phyloP scores from a whole-genome alignment of 2,888 invertebrate genomes.

The Stenodema calcarata region DNA sequence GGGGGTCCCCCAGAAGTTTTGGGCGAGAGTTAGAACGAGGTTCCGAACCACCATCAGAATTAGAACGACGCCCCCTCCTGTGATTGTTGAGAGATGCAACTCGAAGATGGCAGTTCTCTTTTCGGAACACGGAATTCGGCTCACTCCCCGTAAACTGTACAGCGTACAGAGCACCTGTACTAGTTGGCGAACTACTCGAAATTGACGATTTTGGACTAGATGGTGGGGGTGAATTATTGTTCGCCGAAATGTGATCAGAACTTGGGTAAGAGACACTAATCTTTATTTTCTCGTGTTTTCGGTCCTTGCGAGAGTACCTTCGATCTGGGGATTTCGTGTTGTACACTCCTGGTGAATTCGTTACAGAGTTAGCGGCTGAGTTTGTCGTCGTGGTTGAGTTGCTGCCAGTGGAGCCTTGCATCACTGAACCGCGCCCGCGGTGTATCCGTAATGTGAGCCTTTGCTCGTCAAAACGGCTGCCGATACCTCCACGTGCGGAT shows the following conservation, averaged over 20 bases:
- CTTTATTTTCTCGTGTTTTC: constrained; percentile 75
- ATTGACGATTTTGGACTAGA: constrained; percentile 49
- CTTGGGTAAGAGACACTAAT: constrained; percentile 87
- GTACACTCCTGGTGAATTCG: constrained; percentile 53
- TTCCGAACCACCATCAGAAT: constrained; percentile 68
- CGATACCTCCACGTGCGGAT: constrained; percentile 66
- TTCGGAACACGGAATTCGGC: constrained; percentile 61
- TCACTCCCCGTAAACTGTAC: constrained; percentile 70
- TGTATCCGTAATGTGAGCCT: constrained; percentile 91
- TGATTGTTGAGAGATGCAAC: constrained; percentile 59
- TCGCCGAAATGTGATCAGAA: constrained; percentile 68
- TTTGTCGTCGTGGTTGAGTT: constrained; percentile 59
- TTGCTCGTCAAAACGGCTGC: constrained; percentile 85
- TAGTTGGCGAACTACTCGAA: constrained; percentile 56
- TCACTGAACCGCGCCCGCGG: constrained; percentile 75
- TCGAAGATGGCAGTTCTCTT: constrained; percentile 60
- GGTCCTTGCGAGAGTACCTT: constrained; percentile 50
- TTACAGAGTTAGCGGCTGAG: constrained; percentile 55
- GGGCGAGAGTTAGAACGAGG: constrained; percentile 52
- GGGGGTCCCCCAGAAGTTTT: constrained; percentile 56
- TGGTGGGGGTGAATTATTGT: constrained; percentile 56
- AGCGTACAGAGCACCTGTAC: constrained; percentile 65
- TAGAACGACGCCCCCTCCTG: constrained; percentile 59
- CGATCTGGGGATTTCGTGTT: constrained; percentile 47
- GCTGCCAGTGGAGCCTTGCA: constrained; percentile 65